Evolutionary conservation across 1,140 invertebrate genomes (phyloP).

Genomic region (Notospermus geniculatus): DNA sequence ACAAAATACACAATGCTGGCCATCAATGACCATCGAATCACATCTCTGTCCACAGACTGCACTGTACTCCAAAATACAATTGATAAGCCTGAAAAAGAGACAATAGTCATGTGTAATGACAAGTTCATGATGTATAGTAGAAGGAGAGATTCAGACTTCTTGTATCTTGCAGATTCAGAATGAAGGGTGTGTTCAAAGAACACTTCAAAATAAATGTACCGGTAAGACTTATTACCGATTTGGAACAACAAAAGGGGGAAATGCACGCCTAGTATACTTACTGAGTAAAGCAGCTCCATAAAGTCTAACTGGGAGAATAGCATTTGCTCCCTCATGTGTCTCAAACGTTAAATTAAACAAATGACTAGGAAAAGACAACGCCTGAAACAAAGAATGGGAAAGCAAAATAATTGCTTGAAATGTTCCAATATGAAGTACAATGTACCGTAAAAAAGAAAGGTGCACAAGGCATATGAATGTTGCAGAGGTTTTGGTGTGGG

Average conservation of each 20-base stretch:
- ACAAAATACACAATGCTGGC: conserved; percentile 40
- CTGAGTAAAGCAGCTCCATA: conserved; percentile 45
- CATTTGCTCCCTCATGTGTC: conserved; percentile 23
- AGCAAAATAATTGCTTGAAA: no score
- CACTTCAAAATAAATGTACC: no score
- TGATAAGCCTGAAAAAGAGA: conserved; percentile 41
- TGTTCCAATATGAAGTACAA: no score
- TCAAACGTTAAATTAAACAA: conserved; percentile 36
- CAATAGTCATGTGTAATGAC: no score
- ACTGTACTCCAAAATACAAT: conserved; percentile 49
- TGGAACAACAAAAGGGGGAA: conserved; percentile 9
- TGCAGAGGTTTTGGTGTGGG: conserved; percentile 1
- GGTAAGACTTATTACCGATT: no score
- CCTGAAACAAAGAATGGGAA: conserved; percentile 31
- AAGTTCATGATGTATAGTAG: no score
- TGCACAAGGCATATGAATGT: no score
- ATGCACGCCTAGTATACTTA: conserved; percentile 36
- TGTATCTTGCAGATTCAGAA: no score
- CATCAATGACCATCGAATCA: conserved; percentile 40
- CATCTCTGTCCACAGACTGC: conserved; percentile 42
- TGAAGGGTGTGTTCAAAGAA: no score
- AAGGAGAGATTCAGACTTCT: no score
- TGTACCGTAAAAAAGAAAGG: no score
- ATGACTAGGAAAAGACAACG: conserved; percentile 33
- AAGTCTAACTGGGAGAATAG: conserved; percentile 36